phyloP scores from a whole-genome alignment of 2,888 invertebrate genomes.

The Cheilosia urbana region DNA sequence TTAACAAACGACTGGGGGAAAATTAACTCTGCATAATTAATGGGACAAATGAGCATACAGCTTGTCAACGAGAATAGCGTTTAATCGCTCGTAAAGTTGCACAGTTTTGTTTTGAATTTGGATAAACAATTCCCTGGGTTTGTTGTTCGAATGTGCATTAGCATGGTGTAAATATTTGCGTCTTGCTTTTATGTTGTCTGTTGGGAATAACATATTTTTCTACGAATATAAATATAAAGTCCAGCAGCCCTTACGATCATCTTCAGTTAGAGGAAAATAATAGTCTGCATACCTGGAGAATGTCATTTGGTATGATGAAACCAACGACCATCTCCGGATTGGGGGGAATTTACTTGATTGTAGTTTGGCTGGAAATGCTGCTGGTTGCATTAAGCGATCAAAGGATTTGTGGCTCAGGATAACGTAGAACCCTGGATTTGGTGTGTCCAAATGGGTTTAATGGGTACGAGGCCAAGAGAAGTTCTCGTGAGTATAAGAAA shows the following conservation, averaged over 20 bases:
- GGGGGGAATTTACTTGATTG: background rate
- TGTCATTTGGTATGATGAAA: conserved; percentile 13
- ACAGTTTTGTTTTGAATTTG: conserved; percentile 9
- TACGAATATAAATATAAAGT: conserved; percentile 39
- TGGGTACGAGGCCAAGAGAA: conserved; percentile 34
- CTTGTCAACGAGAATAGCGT: conserved; percentile 58
- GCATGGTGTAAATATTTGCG: background rate
- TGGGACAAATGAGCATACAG: conserved; percentile 65
- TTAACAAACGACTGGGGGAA: conserved; percentile 21
- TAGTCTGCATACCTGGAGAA: background rate
- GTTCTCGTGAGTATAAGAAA: conserved; percentile 36
- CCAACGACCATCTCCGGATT: conserved; percentile 5
- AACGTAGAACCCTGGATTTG: conserved; percentile 31
- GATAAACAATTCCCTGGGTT: conserved; percentile 5
- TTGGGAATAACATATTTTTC: background rate
- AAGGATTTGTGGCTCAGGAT: conserved; percentile 30
- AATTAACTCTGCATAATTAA: conserved; percentile 70
- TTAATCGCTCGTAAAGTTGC: conserved; percentile 40
- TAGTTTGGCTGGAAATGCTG: conserved; percentile 10
- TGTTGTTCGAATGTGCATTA: conserved; percentile 23
- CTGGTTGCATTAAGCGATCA: conserved; percentile 7
- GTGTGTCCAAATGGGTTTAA: conserved; percentile 44
- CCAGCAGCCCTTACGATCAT: background rate
- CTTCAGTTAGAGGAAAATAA: background rate
- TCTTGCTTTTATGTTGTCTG: conserved; percentile 1